Percentiles rank a stretch among this genome's conserved stretches.
Evolutionary conservation across 2,797 vertebrate species (phyloP).

Genomic region (Botia kubotai): DNA sequence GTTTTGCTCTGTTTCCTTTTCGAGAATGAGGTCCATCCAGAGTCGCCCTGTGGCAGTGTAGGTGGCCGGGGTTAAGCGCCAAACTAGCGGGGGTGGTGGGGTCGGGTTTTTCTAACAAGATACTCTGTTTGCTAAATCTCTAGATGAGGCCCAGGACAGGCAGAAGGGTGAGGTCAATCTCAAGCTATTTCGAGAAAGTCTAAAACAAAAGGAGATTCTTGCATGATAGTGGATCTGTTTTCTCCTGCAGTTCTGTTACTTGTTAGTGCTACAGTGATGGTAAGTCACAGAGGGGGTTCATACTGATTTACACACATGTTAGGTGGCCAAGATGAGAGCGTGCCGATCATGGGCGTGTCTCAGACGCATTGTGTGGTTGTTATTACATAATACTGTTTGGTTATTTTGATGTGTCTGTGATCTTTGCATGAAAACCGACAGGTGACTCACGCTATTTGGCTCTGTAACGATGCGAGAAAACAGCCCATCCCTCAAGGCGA

Average conservation of each 20-base stretch:
- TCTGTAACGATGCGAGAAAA: constrained; percentile 30
- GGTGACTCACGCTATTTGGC: constrained; percentile 52
- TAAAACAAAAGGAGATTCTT: constrained; percentile 20
- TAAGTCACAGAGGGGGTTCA: neutral
- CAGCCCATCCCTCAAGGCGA: constrained; percentile 33
- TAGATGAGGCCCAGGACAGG: constrained; percentile 29
- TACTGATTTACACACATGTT: neutral
- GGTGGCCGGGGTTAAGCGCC: constrained; percentile 36
- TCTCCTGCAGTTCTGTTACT: constrained; percentile 17
- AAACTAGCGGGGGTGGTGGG: neutral
- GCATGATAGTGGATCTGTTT: constrained; percentile 16
- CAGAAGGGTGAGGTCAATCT: constrained; percentile 28
- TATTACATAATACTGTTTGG: constrained; percentile 36
- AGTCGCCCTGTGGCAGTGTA: constrained; percentile 42
- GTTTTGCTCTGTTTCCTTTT: constrained; percentile 39
- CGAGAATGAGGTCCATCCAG: neutral
- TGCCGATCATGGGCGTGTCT: neutral
- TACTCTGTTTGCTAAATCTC: constrained; percentile 1
- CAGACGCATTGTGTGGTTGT: constrained; percentile 34
- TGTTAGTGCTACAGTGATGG: constrained; percentile 14
- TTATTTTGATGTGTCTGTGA: constrained; percentile 31
- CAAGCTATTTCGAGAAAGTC: constrained; percentile 29
- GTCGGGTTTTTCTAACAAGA: constrained; percentile 23
- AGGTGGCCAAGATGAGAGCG: constrained; percentile 8
- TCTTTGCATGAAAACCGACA: constrained; percentile 30